Evolutionary conservation across 2,797 vertebrate genomes (phyloP).

Genomic region (Malurus splendens): DNA sequence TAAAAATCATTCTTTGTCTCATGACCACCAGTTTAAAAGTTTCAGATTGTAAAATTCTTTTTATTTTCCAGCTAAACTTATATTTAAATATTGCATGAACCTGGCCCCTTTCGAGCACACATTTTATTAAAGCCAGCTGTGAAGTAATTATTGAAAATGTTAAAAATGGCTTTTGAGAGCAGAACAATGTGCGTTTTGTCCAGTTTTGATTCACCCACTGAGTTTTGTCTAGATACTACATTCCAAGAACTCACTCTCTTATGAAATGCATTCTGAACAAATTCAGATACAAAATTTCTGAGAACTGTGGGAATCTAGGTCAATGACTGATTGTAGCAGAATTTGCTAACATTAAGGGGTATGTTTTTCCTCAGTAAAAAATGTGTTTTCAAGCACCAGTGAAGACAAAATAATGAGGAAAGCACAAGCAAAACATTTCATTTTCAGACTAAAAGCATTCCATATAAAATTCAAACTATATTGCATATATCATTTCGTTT

Average conservation of each 20-base stretch:
- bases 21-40: neutral
- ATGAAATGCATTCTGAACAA: neutral
- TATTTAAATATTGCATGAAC: neutral
- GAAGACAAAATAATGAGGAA: conserved; percentile 8
- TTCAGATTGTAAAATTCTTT: neutral
- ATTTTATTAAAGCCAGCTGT: conserved; percentile 21
- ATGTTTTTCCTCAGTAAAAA: conserved; percentile 8
- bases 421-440: neutral
- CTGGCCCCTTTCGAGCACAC: neutral
- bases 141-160: conserved; percentile 12
- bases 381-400: neutral
- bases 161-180: neutral
- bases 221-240: neutral
- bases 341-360: neutral
- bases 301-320: conserved; percentile 9
- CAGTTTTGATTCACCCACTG: neutral
- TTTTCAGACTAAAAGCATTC: neutral
- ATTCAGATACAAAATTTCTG: neutral
- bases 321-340: conserved; percentile 3
- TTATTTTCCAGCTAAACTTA: neutral
- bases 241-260: neutral
- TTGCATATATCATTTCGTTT: neutral
- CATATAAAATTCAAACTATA: neutral
- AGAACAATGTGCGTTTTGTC: neutral
- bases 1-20: neutral